Evolutionary conservation across 2,797 vertebrate species (phyloP).

Genomic region (Sebastiscus albofasciatus): DNA sequence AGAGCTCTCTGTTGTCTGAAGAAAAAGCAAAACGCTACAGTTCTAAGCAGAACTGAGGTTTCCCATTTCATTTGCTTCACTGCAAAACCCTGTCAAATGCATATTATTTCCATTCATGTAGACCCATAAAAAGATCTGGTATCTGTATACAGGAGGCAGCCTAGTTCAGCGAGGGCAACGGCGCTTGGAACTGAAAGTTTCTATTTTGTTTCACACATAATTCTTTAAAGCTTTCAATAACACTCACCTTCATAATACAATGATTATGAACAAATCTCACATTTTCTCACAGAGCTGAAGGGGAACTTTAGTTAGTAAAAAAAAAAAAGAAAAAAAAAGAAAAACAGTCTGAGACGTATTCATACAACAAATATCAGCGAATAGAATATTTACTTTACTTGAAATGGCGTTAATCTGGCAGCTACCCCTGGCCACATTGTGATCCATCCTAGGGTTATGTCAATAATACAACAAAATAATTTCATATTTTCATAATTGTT

Average conservation of each 20-base stretch:
- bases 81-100: constrained; percentile 68
- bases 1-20: constrained; percentile 69
- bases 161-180: constrained; percentile 62
- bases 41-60: constrained; percentile 57
- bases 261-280: constrained; percentile 63
- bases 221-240: constrained; percentile 80
- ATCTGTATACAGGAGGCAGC: constrained; percentile 67
- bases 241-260: constrained; percentile 64
- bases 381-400: constrained; percentile 65
- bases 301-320: constrained; percentile 35
- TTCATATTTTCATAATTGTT: constrained; percentile 46
- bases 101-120: constrained; percentile 62
- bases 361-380: constrained; percentile 65
- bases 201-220: constrained; percentile 68
- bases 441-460: constrained; percentile 42
- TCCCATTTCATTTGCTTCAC: constrained; percentile 65
- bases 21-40: constrained; percentile 29
- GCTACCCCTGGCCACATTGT: constrained; percentile 51
- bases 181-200: constrained; percentile 78
- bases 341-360: constrained; percentile 36
- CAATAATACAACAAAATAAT: constrained; percentile 68
- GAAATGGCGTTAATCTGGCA: constrained; percentile 62
- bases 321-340: constrained; percentile 11
- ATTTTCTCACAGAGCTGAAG: constrained; percentile 56
- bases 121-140: constrained; percentile 62